Evolutionary conservation across 2,888 invertebrate genomes (phyloP), one percentile per base, ranked within the genome.

Genomic region (Diabrotica balteata): DNA sequence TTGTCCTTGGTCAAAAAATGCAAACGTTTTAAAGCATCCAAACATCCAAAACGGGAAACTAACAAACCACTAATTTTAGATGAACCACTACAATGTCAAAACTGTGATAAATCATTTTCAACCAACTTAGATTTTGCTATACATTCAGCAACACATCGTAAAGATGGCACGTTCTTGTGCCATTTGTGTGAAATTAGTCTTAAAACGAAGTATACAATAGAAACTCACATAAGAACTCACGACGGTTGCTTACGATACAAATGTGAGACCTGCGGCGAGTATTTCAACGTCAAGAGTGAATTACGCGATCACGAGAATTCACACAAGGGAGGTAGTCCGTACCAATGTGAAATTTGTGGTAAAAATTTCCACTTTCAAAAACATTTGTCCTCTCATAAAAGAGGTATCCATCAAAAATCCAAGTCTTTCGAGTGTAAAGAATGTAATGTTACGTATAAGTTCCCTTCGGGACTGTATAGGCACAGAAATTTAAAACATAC

Each of bases 101-200:
- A 86, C 61, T 88, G 88, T 52, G 86, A 86, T 5, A 85, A 87
- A 70, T 80, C 85, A 7, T 88, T 86, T 70, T 86, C 86, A 45
- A 78, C 76, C 8, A 78, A 80, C 59, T 72, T 82, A 10, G 80
- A 76, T 8, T 82, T 79, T 59, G 82, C 81, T 0, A 65, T 80
- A 32, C 82, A 83, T 64, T 80, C 80, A 22, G 77, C 79, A 17
- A 66, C 66, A 7, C 82, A 83, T 67, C 79, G 77, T 62, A 8
- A 53, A 22, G 72, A 75, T 11, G 79, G 79, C 44, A 76, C 77
- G 63, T 80, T 79, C 55, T 74, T 74, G 63, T 82, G 82, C 59
- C 80, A 81, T 69, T 70, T 81, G 60, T 82, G 82, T 67, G 75
- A 79, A 54, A 81, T 78, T 52, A 75, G 71, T 46, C 67, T 74